Evolutionary conservation across 2,888 invertebrate genomes (phyloP), one percentile per base, ranked within the genome.

Genomic region (Sepioteuthis lessoniana): DNA sequence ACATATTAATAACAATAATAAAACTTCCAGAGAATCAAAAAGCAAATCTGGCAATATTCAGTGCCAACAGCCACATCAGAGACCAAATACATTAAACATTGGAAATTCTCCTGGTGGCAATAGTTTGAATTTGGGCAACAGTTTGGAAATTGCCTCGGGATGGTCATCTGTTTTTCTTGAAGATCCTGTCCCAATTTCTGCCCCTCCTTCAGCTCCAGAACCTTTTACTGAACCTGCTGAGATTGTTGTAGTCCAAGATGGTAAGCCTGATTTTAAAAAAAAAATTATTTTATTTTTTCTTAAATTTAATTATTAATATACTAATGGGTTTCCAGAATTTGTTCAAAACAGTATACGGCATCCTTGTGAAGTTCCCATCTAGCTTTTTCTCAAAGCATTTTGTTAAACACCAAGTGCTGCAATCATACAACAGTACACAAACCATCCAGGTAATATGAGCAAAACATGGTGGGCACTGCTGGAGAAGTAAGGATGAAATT

Each of bases 121-220:
- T 92, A 92, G 92, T 92, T 47, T 92, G 31, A 92, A 92, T 92
- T 92, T 92, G 28, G 92, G 92, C 21, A 92, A 92, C 92, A 92
- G 92, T 35, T 92, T 92, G 47, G 92, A 92, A 28, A 47, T 92
- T 38, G 92, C 92, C n/a, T 92, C 92, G 0, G 92, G 92, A 42
- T 92, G 92, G 92, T 92, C 92, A 7, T 92, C 92, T 7, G 46
- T 47, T 92, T 92, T 92, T 38, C 92, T 42, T 42, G 92, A 92
- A 92, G 92, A 92, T 19, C 25, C 47, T 19, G 47, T 47, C 19
- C 92, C 92, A 91, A 10, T 76, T 31, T 4, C 31, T 31, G 31
- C n/a, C 0, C n/a, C 19, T n/a, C 1, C 76, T 76, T 31, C 76
- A 76, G 76, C n/a, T n/a, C 19, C 76, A 19, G 92, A 92, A 47